Percentiles rank a stretch among this genome's conserved stretches.
phyloP scores from a whole-genome alignment of 2,888 invertebrate genomes.

The Elaeidobius kamerunicus region DNA sequence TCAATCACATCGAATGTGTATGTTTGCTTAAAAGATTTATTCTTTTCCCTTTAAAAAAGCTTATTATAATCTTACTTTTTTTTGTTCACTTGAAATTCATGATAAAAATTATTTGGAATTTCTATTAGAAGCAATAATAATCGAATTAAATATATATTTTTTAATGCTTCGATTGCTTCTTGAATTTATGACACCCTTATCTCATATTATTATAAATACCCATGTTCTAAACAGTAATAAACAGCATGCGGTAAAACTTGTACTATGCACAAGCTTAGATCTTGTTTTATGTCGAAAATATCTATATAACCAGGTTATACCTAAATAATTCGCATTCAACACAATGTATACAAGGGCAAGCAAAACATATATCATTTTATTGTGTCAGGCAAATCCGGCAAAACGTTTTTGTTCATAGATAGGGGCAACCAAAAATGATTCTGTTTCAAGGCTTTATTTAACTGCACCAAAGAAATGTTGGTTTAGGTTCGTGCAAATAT shows the following conservation, averaged over 20 bases:
- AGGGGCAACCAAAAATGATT: constrained; percentile 29
- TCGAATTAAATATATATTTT: too few relatives aligned
- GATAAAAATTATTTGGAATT: too few relatives aligned
- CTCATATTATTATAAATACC: too few relatives aligned
- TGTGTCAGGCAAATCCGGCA: constrained; percentile 31
- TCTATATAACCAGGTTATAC: constrained; percentile 21
- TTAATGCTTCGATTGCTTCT: too few relatives aligned
- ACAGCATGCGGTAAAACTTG: constrained; percentile 20
- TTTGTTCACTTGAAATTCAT: too few relatives aligned
- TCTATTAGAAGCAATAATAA: too few relatives aligned
- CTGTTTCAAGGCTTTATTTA: constrained; percentile 1
- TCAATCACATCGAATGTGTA: not conserved
- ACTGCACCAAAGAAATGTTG: constrained; percentile 21
- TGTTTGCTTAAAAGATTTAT: constrained; percentile 11
- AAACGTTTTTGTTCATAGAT: constrained; percentile 28
- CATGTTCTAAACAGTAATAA: constrained; percentile 4
- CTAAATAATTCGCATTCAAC: constrained; percentile 28
- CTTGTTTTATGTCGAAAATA: constrained; percentile 6
- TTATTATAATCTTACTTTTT: too few relatives aligned
- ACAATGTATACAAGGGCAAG: constrained; percentile 30
- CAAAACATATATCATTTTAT: constrained; percentile 31
- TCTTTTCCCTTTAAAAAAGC: too few relatives aligned
- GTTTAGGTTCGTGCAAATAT: too few relatives aligned
- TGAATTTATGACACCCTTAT: too few relatives aligned
- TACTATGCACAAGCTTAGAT: constrained; percentile 17